These are phyloP conservation scores for Pseudolycoriella hygida DNA, from an alignment of 2,888 invertebrate species.

Conservation along the genomic window DNA sequence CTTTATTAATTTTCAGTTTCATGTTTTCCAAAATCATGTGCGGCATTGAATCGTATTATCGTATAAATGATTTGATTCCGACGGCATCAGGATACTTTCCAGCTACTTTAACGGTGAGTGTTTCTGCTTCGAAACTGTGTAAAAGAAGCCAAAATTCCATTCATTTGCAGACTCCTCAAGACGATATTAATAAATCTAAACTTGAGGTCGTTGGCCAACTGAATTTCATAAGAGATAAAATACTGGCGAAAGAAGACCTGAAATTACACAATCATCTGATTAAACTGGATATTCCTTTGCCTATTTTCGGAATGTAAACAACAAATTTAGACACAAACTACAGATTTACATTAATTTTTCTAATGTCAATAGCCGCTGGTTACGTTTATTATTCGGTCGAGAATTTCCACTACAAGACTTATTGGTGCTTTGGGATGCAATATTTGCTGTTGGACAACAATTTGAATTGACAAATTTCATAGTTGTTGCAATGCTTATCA, in stretches of 20 bases:
- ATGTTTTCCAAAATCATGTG: slow-evolving; percentile 45
- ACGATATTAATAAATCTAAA: slow-evolving; percentile 18
- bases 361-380: slow-evolving; percentile 47
- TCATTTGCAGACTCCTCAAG: slow-evolving; percentile 7
- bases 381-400: slow-evolving; percentile 63
- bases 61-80: slow-evolving; percentile 37
- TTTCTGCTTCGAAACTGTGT: slow-evolving; percentile 3
- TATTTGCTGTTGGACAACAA: slow-evolving; percentile 50
- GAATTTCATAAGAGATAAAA: slow-evolving; percentile 40
- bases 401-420: slow-evolving; percentile 66
- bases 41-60: slow-evolving; percentile 43
- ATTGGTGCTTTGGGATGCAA: slow-evolving; percentile 64
- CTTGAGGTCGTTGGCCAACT: slow-evolving; percentile 43
- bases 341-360: slow-evolving; percentile 3
- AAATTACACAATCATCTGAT: slow-evolving; percentile 46
- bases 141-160: background rate
- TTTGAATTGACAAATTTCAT: slow-evolving; percentile 44
- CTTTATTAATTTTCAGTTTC: slow-evolving; percentile 29
- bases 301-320: slow-evolving; percentile 70
- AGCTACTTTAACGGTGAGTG: slow-evolving; percentile 15
- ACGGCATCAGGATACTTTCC: slow-evolving; percentile 33
- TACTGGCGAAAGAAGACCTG: slow-evolving; percentile 42
- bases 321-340: background rate
- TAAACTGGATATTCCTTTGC: slow-evolving; percentile 59
- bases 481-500: slow-evolving; percentile 58